Percentiles rank a stretch among this genome's conserved stretches.
Evolutionary conservation across 2,113 vertebrate genomes (phyloP).

Genomic region (Circaetus cinerascens): DNA sequence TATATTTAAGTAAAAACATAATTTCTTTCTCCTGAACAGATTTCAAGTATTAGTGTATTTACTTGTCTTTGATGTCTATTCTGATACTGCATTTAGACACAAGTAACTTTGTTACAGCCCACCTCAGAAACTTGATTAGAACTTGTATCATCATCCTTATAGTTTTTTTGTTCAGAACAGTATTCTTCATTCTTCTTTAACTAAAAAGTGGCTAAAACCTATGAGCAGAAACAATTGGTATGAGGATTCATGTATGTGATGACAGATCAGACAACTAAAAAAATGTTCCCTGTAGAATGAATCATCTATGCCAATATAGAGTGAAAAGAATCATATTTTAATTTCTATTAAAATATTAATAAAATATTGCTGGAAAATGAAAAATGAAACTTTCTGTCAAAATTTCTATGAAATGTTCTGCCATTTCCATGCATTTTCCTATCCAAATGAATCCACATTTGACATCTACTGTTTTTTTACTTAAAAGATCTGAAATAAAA

Average conservation of each 20-base stretch:
- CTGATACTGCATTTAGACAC: background rate
- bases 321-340: background rate
- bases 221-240: background rate
- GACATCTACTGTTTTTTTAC: fast-evolving
- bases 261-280: background rate
- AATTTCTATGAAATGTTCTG: background rate
- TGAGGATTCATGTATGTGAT: background rate
- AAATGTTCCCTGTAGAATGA: background rate
- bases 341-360: background rate
- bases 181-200: background rate
- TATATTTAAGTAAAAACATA: background rate
- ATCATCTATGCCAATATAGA: background rate
- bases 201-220: background rate
- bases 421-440: background rate
- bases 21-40: background rate
- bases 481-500: background rate
- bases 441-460: background rate
- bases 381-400: background rate
- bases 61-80: background rate
- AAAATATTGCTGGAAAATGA: background rate
- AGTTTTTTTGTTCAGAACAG: background rate
- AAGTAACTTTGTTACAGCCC: background rate
- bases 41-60: background rate
- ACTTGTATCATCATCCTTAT: background rate
- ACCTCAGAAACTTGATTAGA: background rate